A percentile compares a stretch with the other conserved stretches of the same genome.
Conservation (phyloP, 2,888 invertebrate genomes). For the Stegophylla sp. region DNA sequence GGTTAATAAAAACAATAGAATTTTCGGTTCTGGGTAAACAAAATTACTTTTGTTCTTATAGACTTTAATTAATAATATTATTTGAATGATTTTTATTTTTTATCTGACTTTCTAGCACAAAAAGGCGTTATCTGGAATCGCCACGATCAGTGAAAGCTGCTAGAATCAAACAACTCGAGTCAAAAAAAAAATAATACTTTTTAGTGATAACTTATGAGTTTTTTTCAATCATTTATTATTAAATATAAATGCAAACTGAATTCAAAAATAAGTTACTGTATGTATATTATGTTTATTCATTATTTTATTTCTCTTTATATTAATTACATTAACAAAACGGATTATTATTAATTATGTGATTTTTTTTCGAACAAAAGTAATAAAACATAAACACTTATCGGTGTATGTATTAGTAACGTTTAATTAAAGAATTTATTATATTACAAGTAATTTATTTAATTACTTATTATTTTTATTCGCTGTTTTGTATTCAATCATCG, state of each 20-base stretch:
- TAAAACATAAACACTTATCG: slow-evolving; percentile 1
- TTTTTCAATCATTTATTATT: background rate
- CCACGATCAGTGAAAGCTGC: slow-evolving; percentile 51
- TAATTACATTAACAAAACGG: background rate
- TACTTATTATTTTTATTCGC: background rate
- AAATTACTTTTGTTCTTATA: background rate
- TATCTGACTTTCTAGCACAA: slow-evolving; percentile 27
- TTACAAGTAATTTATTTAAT: slow-evolving; percentile 15
- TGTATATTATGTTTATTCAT: background rate
- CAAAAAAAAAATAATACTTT: slow-evolving; percentile 32
- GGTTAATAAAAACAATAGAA: slow-evolving; percentile 43
- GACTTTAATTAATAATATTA: background rate
- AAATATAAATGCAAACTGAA: background rate
- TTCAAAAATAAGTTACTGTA: background rate
- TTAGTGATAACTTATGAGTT: background rate
- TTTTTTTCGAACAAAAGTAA: slow-evolving; percentile 29
- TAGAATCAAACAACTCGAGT: slow-evolving; percentile 50
- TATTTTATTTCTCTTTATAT: slow-evolving; percentile 6
- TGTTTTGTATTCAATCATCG: slow-evolving; percentile 12
- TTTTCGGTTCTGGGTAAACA: slow-evolving; percentile 52
- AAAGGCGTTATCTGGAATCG: slow-evolving; percentile 53
- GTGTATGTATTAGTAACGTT: background rate
- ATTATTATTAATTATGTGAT: slow-evolving; percentile 15
- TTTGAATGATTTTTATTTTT: background rate
- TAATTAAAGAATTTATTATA: slow-evolving; percentile 4